Percentiles rank a stretch among this genome's conserved stretches.
Evolutionary conservation across 2,888 invertebrate species (phyloP).

Genomic region (Choristoneura rosaceana): DNA sequence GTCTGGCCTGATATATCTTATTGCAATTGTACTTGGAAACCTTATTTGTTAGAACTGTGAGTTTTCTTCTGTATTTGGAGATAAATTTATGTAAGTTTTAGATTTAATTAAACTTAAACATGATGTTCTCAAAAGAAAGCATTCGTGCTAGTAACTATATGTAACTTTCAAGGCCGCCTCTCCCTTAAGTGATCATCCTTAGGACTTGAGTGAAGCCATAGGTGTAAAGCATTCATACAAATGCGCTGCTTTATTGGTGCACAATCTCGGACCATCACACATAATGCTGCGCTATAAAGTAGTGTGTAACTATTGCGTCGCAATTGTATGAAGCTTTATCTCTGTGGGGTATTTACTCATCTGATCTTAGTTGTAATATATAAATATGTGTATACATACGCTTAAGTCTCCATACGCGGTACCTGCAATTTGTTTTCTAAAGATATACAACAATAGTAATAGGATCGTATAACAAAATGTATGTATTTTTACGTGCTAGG

Average conservation of each 20-base stretch:
- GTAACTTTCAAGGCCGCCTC: constrained; percentile 29
- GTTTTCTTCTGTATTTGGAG: background rate
- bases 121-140: constrained; percentile 7
- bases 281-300: background rate
- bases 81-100: background rate
- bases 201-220: background rate
- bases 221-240: constrained; percentile 1
- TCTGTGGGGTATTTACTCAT: background rate
- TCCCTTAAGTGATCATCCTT: constrained; percentile 21
- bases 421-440: constrained; percentile 78
- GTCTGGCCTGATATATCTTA: background rate
- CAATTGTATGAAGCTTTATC: background rate
- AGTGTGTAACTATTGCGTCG: background rate
- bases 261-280: background rate
- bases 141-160: constrained; percentile 13
- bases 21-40: background rate
- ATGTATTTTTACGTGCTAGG: constrained; percentile 68
- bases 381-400: constrained; percentile 57
- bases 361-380: constrained; percentile 51
- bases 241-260: background rate
- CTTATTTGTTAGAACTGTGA: background rate
- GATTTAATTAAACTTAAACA: background rate
- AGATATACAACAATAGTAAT: constrained; percentile 73
- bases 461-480: constrained; percentile 65
- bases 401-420: constrained; percentile 76